Evolutionary conservation across 2,113 vertebrate species (phyloP), one percentile per base, ranked within the genome.

Genomic region (Noctilio leporinus): DNA sequence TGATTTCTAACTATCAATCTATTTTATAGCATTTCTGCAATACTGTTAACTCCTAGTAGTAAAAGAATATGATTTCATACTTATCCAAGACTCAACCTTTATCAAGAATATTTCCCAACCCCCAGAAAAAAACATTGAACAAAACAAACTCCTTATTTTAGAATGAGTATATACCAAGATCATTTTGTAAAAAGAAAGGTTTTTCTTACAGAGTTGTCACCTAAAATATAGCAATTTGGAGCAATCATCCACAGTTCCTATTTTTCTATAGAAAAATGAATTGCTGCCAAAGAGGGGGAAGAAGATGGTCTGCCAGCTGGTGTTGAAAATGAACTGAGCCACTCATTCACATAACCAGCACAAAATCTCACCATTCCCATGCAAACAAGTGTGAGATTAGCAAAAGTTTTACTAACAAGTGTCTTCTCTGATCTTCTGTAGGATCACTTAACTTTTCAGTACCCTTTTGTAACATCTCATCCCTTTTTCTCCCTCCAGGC

Each of bases 211-310:
- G 15, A 94, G 62, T 28, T 77, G 47, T 89, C 86, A 93, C 70
- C 51, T 87, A 89, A 86, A 30, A 89, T 70, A 81, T 1, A 91
- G 40, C 70, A 85, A 95, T 80, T 51, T 81, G 82, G 78, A 47
- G 19, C 51, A 84, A 35, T 84, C 67, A 88, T 45, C 84, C 67
- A 62, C 16, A 84, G 78, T 73, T 96, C 35, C 73, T 90, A 35
- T 51, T 96, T 96, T 92, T 93, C 86, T 92, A 30, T 86, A 57
- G 55, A 8, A 91, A 72, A 95, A 81, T 81, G 67, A 92, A 90
- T 3, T 70, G 70, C 76, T 95, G 84, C 89, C 93, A 92, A 89
- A 82, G 33, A 67, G 47, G 35, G 51, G 26, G 65, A 81, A 83
- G 76, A 35, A 84, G 67, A 86, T 80, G 73, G 69, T 80, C 69